These are phyloP conservation scores for Hydrolagus affinis DNA, from an alignment of 2,113 vertebrate species.

Conservation along the genomic window DNA sequence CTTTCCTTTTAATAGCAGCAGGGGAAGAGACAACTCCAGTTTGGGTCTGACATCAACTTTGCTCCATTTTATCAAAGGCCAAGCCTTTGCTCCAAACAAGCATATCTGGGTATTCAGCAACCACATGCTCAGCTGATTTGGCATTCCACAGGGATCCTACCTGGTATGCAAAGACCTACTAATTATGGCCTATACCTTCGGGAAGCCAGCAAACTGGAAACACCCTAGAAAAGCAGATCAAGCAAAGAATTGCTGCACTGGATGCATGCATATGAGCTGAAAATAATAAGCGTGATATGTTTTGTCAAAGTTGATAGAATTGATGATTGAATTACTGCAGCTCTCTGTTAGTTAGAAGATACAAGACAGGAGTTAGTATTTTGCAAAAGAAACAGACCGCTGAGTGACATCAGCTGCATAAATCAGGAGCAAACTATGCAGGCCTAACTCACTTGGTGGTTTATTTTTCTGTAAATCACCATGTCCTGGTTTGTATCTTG, in stretches of 20 bases:
- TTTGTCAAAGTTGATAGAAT: background rate
- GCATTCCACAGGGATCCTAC: too few relatives aligned
- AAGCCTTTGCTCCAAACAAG: too few relatives aligned
- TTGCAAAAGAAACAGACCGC: background rate
- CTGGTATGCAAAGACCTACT: too few relatives aligned
- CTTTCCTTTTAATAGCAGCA: background rate
- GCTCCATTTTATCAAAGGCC: background rate
- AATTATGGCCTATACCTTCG: too few relatives aligned
- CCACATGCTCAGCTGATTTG: too few relatives aligned
- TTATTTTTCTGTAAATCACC: constrained; percentile 9
- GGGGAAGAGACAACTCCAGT: too few relatives aligned
- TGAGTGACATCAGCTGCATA: constrained; percentile 2
- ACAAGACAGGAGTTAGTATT: background rate
- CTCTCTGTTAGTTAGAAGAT: background rate
- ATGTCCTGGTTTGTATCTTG: background rate
- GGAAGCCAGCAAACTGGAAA: too few relatives aligned
- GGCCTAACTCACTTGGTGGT: background rate
- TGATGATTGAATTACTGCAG: background rate
- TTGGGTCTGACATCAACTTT: background rate
- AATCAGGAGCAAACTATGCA: background rate
- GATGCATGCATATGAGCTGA: background rate
- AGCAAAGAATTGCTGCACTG: background rate
- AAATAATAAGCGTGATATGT: background rate
- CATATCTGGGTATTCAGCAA: too few relatives aligned
- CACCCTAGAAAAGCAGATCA: too few relatives aligned